These are phyloP conservation scores for Ips typographus DNA, from an alignment of 1,140 invertebrate species.

Conservation along the genomic window DNA sequence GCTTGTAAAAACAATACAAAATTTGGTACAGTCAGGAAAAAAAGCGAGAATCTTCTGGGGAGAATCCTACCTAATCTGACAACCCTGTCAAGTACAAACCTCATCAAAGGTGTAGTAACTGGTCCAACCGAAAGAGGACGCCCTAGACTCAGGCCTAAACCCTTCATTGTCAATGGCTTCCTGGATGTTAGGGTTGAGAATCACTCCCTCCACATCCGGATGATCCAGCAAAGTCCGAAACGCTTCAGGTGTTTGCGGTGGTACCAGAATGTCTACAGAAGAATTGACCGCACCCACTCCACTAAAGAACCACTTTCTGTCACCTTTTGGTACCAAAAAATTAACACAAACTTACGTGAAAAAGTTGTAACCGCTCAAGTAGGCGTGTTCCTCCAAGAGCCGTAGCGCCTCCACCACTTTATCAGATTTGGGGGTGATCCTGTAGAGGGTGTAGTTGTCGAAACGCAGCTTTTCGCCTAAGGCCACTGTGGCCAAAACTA, in stretches of 20 bases:
- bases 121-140: constrained; percentile 30
- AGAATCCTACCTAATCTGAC: too few species aligned
- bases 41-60: too few species aligned
- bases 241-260: constrained; percentile 39
- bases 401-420: constrained; percentile 37
- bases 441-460: constrained; percentile 42
- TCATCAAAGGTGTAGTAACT: constrained; percentile 35
- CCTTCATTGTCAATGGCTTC: constrained; percentile 45
- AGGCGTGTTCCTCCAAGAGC: constrained; percentile 34
- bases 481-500: constrained; percentile 13
- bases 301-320: constrained; percentile 5
- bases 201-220: constrained; percentile 38
- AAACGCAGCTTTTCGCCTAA: constrained; percentile 36
- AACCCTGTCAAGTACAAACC: neutral
- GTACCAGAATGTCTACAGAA: constrained; percentile 51
- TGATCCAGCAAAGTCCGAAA: constrained; percentile 33
- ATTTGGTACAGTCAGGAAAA: too few species aligned
- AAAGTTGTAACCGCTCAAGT: constrained; percentile 38
- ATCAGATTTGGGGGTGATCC: constrained; percentile 36
- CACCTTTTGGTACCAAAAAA: neutral
- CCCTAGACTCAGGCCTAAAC: constrained; percentile 9
- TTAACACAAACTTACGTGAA: constrained; percentile 33
- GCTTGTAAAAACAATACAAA: too few species aligned
- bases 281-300: neutral
- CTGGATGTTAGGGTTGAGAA: constrained; percentile 51